Conservation (phyloP, 2,888 invertebrate genomes). For the Blastobasis lacticolella region DNA sequence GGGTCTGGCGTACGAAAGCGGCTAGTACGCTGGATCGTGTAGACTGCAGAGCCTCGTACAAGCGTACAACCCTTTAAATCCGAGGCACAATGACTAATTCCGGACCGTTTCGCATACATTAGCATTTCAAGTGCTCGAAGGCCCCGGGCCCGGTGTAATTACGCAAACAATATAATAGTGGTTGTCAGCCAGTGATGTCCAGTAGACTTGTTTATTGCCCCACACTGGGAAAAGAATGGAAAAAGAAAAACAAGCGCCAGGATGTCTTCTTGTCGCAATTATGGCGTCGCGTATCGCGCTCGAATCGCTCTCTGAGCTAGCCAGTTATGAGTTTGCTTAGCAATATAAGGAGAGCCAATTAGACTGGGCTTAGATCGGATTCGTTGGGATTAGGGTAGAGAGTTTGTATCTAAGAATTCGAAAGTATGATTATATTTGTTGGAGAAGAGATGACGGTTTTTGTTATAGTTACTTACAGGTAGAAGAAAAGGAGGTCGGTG, state of each 20-base stretch:
- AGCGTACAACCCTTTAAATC: slow-evolving; percentile 16
- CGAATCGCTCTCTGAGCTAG: no score
- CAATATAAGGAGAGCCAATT: no score
- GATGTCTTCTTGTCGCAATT: slow-evolving; percentile 24
- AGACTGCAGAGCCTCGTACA: slow-evolving; percentile 3
- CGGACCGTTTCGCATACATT: slow-evolving; percentile 44
- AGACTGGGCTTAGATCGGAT: no score
- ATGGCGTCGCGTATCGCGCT: not conserved
- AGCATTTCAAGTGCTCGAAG: slow-evolving; percentile 48
- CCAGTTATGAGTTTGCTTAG: no score
- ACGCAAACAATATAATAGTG: slow-evolving; percentile 63
- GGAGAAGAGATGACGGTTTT: no score
- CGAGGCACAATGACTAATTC: slow-evolving; percentile 40
- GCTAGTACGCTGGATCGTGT: slow-evolving; percentile 5
- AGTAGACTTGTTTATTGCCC: slow-evolving; percentile 41
- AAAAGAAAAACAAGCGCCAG: slow-evolving; percentile 40
- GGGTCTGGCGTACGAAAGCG: no score
- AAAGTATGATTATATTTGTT: no score
- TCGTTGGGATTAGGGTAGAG: no score
- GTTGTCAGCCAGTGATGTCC: slow-evolving; percentile 46
- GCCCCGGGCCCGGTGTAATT: slow-evolving; percentile 42
- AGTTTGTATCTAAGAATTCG: no score
- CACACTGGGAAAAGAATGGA: slow-evolving; percentile 26
- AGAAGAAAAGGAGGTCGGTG: not conserved
- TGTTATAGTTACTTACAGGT: no score